Evolutionary conservation across 1,140 invertebrate species (phyloP), one percentile per base, ranked within the genome.

Genomic region (Nixonia krombeini): DNA sequence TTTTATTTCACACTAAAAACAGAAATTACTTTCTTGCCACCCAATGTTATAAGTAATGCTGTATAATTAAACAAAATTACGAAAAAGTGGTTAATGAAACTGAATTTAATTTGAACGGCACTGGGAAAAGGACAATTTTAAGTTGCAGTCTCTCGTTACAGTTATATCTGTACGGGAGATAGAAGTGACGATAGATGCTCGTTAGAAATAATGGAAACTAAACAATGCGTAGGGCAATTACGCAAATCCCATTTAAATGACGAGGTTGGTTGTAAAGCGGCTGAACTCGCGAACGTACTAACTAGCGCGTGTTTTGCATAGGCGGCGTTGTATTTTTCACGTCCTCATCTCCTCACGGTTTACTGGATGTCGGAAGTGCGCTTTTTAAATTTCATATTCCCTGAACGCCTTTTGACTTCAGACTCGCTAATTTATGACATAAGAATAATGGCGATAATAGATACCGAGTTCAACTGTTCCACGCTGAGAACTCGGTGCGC

Each of bases 161-260:
- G 12, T 35, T 35, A 35, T 13, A 7, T 35, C 33, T 35, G 4
- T 12, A 31, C 17, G 13, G 18, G 53, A 80, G 77, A 79, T 80
- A 76, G 67, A 77, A 78, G 71, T 73, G 69, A 66, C 66, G 73
- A 79, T 79, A 78, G 55, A 42, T 38, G 62, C 56, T 56, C 61
- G 64, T 57, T 68, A 68, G 55, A 58, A 71, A 74, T 73, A 74
- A 79, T 76, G 75, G 58, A 73, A 72, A 52, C 67, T 56, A 74
- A 79, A 81, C 80, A 80, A 79, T 80, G 74, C 74, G 65, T 62
- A 47, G 52, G 56, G 66, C 76, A 80, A 83, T 81, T 80, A 80
- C 65, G 70, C 70, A 74, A 76, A 74, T 70, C 67, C 62, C 64
- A 69, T 76, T 76, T 74, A 75, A 79, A 75, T 68, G 58, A 63